These are phyloP conservation scores for Portunus trituberculatus DNA, from an alignment of 1,140 invertebrate genomes.

Conservation along the genomic window DNA sequence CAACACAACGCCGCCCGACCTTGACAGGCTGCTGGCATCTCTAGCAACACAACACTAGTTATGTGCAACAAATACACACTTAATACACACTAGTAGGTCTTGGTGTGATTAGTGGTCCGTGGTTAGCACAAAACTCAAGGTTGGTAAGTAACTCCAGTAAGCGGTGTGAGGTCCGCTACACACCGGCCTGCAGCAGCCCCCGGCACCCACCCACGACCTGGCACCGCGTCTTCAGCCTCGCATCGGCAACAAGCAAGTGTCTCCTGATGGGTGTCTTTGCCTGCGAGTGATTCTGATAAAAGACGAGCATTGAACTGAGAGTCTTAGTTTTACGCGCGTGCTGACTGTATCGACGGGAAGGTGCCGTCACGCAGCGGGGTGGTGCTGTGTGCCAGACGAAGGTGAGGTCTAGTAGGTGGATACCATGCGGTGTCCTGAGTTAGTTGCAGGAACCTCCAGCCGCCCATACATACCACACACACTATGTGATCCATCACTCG, in stretches of 20 bases:
- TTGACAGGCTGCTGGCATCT: not conserved
- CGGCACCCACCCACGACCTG: not conserved
- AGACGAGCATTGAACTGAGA: not conserved
- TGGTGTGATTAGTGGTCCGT: not conserved
- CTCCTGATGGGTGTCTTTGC: not conserved
- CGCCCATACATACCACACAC: constrained; percentile 52
- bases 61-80: not conserved
- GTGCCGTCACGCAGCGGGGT: not conserved
- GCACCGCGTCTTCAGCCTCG: not conserved
- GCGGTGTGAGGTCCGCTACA: not conserved
- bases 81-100: not conserved
- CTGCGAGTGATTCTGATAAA: not conserved
- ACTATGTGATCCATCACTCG: constrained; percentile 43
- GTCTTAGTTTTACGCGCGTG: not conserved
- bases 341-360: not conserved
- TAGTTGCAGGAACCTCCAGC: constrained; percentile 27
- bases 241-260: not conserved
- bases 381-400: not conserved
- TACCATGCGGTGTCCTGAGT: constrained; percentile 32
- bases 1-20: not conserved
- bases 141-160: not conserved
- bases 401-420: not conserved
- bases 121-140: constrained; percentile 11
- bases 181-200: not conserved
- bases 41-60: not conserved